Percentiles rank a stretch among this genome's conserved stretches.
phyloP scores from a whole-genome alignment of 2,888 invertebrate genomes.

The Alsophila aescularia region DNA sequence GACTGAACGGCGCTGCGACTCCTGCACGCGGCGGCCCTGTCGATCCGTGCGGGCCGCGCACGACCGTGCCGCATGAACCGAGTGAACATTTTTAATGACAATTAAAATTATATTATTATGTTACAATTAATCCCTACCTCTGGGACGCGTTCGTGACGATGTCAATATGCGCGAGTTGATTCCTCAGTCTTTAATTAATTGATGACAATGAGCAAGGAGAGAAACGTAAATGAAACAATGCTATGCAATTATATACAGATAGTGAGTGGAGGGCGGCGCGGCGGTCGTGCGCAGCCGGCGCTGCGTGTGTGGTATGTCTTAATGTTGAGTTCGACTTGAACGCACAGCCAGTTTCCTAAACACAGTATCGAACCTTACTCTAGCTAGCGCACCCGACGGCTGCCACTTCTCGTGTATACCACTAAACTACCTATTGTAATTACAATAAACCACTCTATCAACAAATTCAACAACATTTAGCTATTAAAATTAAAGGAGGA shows the following conservation, averaged over 20 bases:
- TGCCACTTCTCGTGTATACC: conserved; percentile 67
- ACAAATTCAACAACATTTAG: conserved; percentile 84
- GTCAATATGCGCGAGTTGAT: conserved; percentile 83
- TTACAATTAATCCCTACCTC: conserved; percentile 70
- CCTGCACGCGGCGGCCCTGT: conserved; percentile 32
- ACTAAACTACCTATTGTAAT: conserved; percentile 66
- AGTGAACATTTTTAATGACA: conserved; percentile 46
- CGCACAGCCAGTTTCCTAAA: conserved; percentile 79
- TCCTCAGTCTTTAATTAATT: conserved; percentile 84
- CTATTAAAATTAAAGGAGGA: conserved; percentile 79
- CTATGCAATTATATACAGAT: conserved; percentile 81
- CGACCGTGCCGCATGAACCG: conserved; percentile 51
- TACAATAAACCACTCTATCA: conserved; percentile 81
- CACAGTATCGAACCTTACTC: conserved; percentile 71
- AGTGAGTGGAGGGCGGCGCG: conserved; percentile 52
- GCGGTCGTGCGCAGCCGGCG: conserved; percentile 55
- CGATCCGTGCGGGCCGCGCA: conserved; percentile 4
- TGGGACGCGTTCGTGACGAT: conserved; percentile 79
- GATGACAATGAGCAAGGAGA: conserved; percentile 83
- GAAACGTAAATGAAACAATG: conserved; percentile 80
- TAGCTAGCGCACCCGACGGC: conserved; percentile 71
- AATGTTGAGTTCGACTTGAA: conserved; percentile 74
- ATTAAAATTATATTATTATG: conserved; percentile 51
- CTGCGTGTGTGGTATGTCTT: conserved; percentile 55
- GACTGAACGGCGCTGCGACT: conserved; percentile 53